Evolutionary conservation across 2,888 invertebrate genomes (phyloP).

Genomic region (Microctonus hyperodae): DNA sequence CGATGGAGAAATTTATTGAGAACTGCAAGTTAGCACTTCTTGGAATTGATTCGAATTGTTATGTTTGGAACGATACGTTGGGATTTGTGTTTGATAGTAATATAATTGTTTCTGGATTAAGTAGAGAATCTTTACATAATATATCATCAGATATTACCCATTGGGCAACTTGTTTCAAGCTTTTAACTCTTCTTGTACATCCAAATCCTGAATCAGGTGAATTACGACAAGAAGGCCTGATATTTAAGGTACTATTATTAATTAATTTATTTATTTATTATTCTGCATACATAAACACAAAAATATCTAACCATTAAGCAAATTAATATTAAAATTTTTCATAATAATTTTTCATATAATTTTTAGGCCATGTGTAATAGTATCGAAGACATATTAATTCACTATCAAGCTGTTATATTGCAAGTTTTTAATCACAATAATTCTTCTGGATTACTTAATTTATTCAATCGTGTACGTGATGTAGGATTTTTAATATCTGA

Average conservation of each 20-base stretch:
- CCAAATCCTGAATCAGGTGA: slow-evolving; percentile 46
- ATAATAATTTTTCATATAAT: no score
- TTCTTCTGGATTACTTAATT: slow-evolving; percentile 43
- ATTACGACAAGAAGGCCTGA: slow-evolving; percentile 52
- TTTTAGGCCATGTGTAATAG: slow-evolving; percentile 55
- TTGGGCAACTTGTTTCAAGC: slow-evolving; percentile 59
- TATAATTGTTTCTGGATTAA: slow-evolving; percentile 46
- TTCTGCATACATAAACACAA: no score
- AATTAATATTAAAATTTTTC: slow-evolving; percentile 16
- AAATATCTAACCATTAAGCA: neutral
- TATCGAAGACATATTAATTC: slow-evolving; percentile 55
- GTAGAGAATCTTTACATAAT: slow-evolving; percentile 45
- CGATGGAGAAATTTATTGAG: slow-evolving; percentile 46
- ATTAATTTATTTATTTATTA: slow-evolving; percentile 34
- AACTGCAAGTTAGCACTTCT: slow-evolving; percentile 54
- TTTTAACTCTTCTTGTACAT: slow-evolving; percentile 46
- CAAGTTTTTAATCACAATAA: slow-evolving; percentile 43
- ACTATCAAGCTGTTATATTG: slow-evolving; percentile 54
- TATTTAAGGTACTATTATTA: slow-evolving; percentile 48
- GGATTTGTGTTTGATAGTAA: slow-evolving; percentile 52
- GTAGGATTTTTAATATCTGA: slow-evolving; percentile 51
- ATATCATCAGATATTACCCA: slow-evolving; percentile 46
- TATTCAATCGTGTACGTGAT: slow-evolving; percentile 48
- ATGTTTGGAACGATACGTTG: slow-evolving; percentile 45
- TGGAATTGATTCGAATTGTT: slow-evolving; percentile 56